These are phyloP conservation scores for Myrmecobius fasciatus DNA, from an alignment of 2,113 vertebrate genomes.

Conservation along the genomic window DNA sequence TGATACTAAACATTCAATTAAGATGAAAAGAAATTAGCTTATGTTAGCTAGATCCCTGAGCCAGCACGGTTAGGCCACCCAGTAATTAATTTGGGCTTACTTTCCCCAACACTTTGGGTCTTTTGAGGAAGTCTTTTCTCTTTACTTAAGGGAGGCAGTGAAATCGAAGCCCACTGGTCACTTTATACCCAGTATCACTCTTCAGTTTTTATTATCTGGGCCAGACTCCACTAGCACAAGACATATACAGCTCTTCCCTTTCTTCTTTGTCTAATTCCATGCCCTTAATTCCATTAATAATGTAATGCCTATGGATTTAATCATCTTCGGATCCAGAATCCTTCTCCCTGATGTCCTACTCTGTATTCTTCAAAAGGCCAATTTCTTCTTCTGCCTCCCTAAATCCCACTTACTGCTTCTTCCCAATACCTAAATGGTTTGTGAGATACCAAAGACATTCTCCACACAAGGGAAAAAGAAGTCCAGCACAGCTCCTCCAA, in stretches of 20 bases:
- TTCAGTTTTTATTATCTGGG: neutral
- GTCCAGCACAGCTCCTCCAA: slow-evolving; percentile 93
- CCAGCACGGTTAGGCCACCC: neutral
- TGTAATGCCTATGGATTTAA: neutral
- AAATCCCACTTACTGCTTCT: neutral
- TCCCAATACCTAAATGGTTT: slow-evolving; percentile 63
- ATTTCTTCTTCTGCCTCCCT: no score
- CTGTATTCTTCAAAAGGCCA: neutral
- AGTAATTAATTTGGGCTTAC: neutral
- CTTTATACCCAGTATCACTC: neutral
- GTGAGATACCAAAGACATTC: slow-evolving; percentile 83
- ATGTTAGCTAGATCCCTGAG: neutral
- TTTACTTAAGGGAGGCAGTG: neutral
- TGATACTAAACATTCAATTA: neutral
- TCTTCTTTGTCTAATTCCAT: neutral
- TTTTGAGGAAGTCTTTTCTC: neutral
- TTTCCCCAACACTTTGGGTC: neutral
- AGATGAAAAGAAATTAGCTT: neutral
- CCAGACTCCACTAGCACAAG: neutral
- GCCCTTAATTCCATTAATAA: neutral
- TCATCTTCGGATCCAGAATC: no score
- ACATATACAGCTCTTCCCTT: neutral
- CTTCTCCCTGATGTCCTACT: neutral
- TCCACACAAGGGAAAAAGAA: slow-evolving; percentile 81
- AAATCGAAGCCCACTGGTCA: neutral